phyloP scores from a whole-genome alignment of 2,797 vertebrate species.

The Pangasius krempfi region DNA sequence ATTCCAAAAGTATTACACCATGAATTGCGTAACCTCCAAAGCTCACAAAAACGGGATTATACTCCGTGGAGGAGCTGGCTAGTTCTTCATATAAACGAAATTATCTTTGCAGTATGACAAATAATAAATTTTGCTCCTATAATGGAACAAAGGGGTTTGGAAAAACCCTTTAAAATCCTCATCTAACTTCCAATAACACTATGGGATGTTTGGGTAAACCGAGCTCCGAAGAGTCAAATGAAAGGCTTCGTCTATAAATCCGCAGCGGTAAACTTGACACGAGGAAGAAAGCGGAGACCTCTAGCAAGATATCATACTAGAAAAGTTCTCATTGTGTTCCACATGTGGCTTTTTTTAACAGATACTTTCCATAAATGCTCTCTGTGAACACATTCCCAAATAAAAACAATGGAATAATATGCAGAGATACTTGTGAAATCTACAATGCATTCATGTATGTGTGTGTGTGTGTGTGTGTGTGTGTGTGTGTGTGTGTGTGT shows the following conservation, averaged over 20 bases:
- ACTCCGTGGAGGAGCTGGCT: not conserved
- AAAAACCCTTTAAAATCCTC: slow-evolving; percentile 21
- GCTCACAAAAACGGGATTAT: slow-evolving; percentile 27
- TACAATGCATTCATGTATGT: slow-evolving; percentile 4
- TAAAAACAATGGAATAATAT: not conserved
- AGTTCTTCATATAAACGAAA: slow-evolving; percentile 20
- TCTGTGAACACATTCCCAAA: not conserved
- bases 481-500: slow-evolving; percentile 25
- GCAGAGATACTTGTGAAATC: slow-evolving; percentile 19
- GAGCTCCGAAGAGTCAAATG: slow-evolving; percentile 17
- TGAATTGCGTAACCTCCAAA: slow-evolving; percentile 29
- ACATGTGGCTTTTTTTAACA: not conserved
- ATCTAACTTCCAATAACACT: slow-evolving; percentile 29
- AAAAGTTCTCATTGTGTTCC: slow-evolving; percentile 11
- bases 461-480: slow-evolving; percentile 1
- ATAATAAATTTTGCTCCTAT: slow-evolving; percentile 31
- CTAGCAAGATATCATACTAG: not conserved
- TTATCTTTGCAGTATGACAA: not conserved
- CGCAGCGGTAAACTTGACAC: slow-evolving; percentile 21
- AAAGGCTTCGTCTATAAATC: slow-evolving; percentile 33
- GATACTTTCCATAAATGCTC: slow-evolving; percentile 5
- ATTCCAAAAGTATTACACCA: slow-evolving; percentile 35
- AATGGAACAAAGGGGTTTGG: slow-evolving; percentile 20
- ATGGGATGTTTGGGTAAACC: slow-evolving; percentile 16
- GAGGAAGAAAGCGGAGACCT: not conserved